These are phyloP conservation scores for Rousettus leschenaultii DNA, from an alignment of 2,113 vertebrate genomes.

Conservation along the genomic window DNA sequence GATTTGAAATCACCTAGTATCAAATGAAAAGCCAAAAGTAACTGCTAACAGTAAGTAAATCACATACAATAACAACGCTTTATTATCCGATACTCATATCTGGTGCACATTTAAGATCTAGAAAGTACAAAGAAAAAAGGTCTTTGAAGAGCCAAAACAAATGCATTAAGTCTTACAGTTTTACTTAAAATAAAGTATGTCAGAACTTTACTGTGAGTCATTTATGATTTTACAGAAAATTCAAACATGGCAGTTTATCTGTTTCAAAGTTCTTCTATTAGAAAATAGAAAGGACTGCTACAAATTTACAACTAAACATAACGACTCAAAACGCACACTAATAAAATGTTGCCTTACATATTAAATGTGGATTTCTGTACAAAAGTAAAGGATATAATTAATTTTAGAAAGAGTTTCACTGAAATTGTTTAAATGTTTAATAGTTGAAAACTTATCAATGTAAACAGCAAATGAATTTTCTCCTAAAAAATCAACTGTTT, in stretches of 20 bases:
- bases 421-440: not conserved
- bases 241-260: not conserved
- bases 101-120: conserved; percentile 14
- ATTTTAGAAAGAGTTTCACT: conserved; percentile 24
- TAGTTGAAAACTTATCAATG: conserved; percentile 1
- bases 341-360: not conserved
- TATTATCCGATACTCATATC: not conserved
- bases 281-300: not conserved
- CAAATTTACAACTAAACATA: conserved; percentile 16
- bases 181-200: conserved; percentile 26
- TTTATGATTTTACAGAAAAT: conserved; percentile 24
- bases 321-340: not conserved
- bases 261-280: conserved; percentile 35
- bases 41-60: conserved; percentile 13
- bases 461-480: not conserved
- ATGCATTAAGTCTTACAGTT: conserved; percentile 16
- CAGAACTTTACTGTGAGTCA: not conserved
- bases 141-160: conserved; percentile 22
- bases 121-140: not conserved
- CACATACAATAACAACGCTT: fast-evolving
- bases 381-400: conserved; percentile 9
- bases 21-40: conserved; percentile 62
- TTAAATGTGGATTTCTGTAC: not conserved
- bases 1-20: conserved; percentile 83
- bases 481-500: not conserved